Evolutionary conservation across 2,888 invertebrate genomes (phyloP).

Genomic region (Rhodophaea formosa): DNA sequence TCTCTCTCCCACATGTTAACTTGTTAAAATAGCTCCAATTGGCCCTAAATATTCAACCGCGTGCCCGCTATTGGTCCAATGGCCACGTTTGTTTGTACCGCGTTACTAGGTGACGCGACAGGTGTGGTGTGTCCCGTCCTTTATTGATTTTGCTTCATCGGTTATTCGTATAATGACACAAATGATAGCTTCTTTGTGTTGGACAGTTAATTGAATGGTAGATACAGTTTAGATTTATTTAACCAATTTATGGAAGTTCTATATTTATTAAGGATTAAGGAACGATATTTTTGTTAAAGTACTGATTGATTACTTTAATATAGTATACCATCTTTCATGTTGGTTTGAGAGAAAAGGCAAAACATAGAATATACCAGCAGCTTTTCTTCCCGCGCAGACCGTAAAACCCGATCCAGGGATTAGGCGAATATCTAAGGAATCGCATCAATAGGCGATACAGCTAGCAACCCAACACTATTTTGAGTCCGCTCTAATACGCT

Average conservation of each 20-base stretch:
- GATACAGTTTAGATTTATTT: not conserved
- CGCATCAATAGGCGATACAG: too few species aligned
- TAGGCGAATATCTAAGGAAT: too few species aligned
- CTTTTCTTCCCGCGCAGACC: too few species aligned
- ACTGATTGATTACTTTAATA: too few species aligned
- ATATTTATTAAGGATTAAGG: too few species aligned
- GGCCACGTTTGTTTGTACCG: constrained; percentile 46
- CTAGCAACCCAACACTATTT: too few species aligned
- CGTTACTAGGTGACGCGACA: constrained; percentile 63
- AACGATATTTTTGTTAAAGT: too few species aligned
- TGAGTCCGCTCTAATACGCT: too few species aligned
- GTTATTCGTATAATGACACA: constrained; percentile 30
- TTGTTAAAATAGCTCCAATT: constrained; percentile 11
- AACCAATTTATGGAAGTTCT: not conserved
- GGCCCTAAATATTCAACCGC: constrained; percentile 13
- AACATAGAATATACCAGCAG: too few species aligned
- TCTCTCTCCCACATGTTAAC: constrained; percentile 1
- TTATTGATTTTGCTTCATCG: constrained; percentile 53
- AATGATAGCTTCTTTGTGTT: not conserved
- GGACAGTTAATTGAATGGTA: constrained; percentile 2
- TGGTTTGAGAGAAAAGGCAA: too few species aligned
- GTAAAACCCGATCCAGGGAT: too few species aligned
- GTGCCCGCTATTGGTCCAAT: constrained; percentile 6
- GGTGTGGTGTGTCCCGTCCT: constrained; percentile 51
- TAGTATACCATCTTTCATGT: too few species aligned